Evolutionary conservation across 2,113 vertebrate genomes (phyloP).

Genomic region (Penelope pileata): DNA sequence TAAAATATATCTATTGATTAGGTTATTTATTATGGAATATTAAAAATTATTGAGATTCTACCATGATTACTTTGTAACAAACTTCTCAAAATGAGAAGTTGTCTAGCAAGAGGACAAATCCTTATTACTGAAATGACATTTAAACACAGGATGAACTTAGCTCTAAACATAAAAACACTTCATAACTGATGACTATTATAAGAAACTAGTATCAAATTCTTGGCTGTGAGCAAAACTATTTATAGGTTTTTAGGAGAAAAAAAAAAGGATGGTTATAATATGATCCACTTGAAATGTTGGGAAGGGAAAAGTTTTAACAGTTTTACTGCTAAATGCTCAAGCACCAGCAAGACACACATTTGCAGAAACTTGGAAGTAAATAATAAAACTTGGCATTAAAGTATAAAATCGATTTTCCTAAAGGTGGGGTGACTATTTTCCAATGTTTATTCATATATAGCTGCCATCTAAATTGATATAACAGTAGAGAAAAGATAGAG

Average conservation of each 20-base stretch:
- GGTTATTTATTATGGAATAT: not conserved
- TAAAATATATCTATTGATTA: not conserved
- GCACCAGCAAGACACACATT: not conserved
- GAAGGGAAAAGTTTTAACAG: not conserved
- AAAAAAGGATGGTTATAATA: not conserved
- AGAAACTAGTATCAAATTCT: not conserved
- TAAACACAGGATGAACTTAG: not conserved
- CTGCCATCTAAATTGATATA: not conserved
- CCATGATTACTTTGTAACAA: not conserved
- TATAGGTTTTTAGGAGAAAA: not conserved
- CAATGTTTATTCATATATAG: not conserved
- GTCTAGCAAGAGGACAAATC: not conserved
- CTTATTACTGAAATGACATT: not conserved
- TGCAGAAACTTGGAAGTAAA: not conserved
- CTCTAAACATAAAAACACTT: not conserved
- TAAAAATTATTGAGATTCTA: not conserved
- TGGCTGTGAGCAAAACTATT: not conserved
- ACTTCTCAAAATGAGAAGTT: not conserved
- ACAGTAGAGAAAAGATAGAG: not conserved
- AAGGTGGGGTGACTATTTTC: slow-evolving; percentile 1
- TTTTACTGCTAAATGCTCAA: not conserved
- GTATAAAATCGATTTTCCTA: not conserved
- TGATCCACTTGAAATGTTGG: not conserved
- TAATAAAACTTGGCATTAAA: not conserved
- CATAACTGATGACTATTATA: not conserved